phyloP scores from a whole-genome alignment of 2,888 invertebrate genomes.

The Oxycera nigricornis region DNA sequence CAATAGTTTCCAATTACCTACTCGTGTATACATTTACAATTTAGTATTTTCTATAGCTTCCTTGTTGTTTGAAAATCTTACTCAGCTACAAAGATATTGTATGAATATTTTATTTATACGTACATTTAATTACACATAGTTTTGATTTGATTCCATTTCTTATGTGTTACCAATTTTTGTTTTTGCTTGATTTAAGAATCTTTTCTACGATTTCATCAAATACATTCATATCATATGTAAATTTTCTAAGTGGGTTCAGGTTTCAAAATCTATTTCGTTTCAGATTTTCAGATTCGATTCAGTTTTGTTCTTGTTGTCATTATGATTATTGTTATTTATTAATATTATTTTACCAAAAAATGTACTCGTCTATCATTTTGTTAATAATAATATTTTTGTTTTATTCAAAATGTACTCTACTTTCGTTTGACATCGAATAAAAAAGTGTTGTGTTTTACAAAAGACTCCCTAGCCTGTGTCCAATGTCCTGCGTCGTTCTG shows the following conservation, averaged over 20 bases:
- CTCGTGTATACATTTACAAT: not conserved
- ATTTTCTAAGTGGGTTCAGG: not conserved
- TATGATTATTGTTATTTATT: too few species aligned
- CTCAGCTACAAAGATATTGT: not conserved
- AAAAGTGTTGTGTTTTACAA: too few species aligned
- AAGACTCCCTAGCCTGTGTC: too few species aligned
- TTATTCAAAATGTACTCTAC: not conserved
- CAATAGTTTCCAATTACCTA: not conserved
- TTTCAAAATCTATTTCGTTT: not conserved
- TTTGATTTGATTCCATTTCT: conserved; percentile 20
- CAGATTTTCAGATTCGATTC: too few species aligned
- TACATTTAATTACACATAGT: not conserved
- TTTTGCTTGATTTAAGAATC: not conserved
- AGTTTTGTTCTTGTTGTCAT: too few species aligned
- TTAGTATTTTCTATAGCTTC: not conserved
- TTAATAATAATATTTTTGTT: too few species aligned
- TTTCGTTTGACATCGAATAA: too few species aligned
- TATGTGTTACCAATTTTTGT: not conserved
- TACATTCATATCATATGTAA: conserved; percentile 2
- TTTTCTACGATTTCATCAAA: not conserved
- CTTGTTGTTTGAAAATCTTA: not conserved
- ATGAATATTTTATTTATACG: not conserved
- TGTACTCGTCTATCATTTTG: too few species aligned
- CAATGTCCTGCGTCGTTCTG: too few species aligned
- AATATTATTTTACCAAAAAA: too few species aligned